Evolutionary conservation across 1,140 invertebrate species (phyloP).

Genomic region (Danaus plexippus): DNA sequence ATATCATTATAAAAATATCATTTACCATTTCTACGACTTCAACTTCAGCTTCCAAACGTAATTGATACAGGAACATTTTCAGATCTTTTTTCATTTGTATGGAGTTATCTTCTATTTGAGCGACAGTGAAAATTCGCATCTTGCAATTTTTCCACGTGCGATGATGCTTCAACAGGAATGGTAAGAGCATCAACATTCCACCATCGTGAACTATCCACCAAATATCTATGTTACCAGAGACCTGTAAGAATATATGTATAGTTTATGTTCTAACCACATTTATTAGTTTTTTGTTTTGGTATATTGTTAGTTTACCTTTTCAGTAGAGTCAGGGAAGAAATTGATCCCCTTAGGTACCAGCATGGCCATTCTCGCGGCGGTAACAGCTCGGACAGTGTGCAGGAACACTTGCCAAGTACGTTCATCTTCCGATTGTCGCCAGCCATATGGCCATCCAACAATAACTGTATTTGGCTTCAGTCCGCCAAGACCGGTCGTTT

Average conservation of each 20-base stretch:
- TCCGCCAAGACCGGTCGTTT: slow-evolving; percentile 96
- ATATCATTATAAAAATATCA: no score
- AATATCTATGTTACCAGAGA: slow-evolving; percentile 96
- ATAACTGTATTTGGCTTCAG: slow-evolving; percentile 99
- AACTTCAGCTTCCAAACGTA: slow-evolving; percentile 97
- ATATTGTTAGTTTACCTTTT: slow-evolving; percentile 76
- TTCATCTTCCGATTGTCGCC: slow-evolving; percentile 90
- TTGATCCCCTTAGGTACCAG: slow-evolving; percentile 97
- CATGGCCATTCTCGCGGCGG: slow-evolving; percentile 90
- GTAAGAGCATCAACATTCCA: slow-evolving; percentile 96
- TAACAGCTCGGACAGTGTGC: slow-evolving; percentile 86
- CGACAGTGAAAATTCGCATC: slow-evolving; percentile 98
- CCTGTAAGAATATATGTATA: slow-evolving; percentile 56
- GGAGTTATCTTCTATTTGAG: slow-evolving; percentile 99
- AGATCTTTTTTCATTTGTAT: slow-evolving; percentile 99
- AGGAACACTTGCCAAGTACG: slow-evolving; percentile 91
- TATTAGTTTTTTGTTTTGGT: not conserved
- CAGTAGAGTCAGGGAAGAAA: slow-evolving; percentile 93
- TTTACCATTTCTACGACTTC: slow-evolving; percentile 99
- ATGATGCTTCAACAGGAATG: slow-evolving; percentile 96
- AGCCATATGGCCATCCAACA: slow-evolving; percentile 97
- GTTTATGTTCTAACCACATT: slow-evolving; percentile 1
- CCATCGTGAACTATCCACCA: slow-evolving; percentile 99
- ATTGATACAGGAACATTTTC: slow-evolving; percentile 97
- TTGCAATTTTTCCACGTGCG: slow-evolving; percentile 99